Evolutionary conservation across 2,888 invertebrate genomes (phyloP).

Genomic region (Pseudolycoriella hygida): DNA sequence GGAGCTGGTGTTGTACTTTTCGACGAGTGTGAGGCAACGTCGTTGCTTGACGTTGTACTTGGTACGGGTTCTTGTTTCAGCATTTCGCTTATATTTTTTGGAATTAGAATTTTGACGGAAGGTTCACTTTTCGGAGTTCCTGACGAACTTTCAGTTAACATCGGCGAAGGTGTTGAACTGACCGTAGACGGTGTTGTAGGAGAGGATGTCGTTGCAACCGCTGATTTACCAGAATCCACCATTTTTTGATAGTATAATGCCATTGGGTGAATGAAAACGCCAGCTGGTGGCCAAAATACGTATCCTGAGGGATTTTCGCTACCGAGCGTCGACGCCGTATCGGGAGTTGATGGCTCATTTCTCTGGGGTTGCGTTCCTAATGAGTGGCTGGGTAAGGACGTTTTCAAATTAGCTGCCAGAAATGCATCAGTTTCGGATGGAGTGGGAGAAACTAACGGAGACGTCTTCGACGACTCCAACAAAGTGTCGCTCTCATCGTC

Average conservation of each 20-base stretch:
- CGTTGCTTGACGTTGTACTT: conserved; percentile 26
- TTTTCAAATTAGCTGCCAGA: conserved; percentile 23
- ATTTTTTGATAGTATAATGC: conserved; percentile 62
- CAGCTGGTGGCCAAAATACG: conserved; percentile 53
- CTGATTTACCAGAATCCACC: conserved; percentile 30
- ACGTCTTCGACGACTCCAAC: conserved; percentile 13
- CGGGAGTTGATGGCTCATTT: conserved; percentile 21
- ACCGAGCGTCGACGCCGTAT: conserved; percentile 16
- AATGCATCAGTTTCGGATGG: conserved; percentile 15
- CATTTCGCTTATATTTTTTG: conserved; percentile 16
- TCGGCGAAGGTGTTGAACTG: conserved; percentile 2
- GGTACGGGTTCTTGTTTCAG: conserved; percentile 31
- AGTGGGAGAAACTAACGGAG: conserved; percentile 18
- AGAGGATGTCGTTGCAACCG: background rate
- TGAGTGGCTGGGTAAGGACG: conserved; percentile 30
- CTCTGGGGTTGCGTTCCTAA: conserved; percentile 23
- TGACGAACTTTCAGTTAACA: conserved; percentile 8
- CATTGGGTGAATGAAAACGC: conserved; percentile 54
- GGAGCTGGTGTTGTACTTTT: conserved; percentile 22
- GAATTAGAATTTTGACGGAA: conserved; percentile 23
- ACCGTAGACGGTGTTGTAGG: conserved; percentile 9
- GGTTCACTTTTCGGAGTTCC: conserved; percentile 11
- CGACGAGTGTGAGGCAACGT: conserved; percentile 20
- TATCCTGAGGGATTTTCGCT: conserved; percentile 18
- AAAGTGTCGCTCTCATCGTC: conserved; percentile 15